Conservation (phyloP, 2,113 vertebrate species). For the Ursus arctos region DNA sequence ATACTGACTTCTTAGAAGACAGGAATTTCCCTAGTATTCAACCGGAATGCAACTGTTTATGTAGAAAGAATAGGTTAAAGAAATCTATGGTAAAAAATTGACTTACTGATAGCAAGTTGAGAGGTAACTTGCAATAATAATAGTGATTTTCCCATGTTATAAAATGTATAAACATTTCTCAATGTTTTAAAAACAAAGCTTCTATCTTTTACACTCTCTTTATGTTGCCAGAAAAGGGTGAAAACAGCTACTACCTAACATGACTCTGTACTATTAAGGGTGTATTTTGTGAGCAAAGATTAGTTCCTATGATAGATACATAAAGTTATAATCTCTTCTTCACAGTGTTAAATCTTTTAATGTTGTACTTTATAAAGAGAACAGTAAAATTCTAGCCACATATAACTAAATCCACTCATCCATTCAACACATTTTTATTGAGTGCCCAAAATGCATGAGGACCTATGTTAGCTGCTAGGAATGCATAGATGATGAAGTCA, state of each 20-base stretch:
- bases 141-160: neutral
- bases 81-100: neutral
- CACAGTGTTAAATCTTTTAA: slow-evolving; percentile 36
- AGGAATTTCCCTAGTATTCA: neutral
- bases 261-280: neutral
- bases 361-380: neutral
- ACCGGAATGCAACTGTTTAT: neutral
- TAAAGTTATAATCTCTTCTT: neutral
- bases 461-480: neutral
- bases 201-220: neutral
- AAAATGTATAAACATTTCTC: neutral
- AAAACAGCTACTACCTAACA: neutral
- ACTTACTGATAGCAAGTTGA: neutral
- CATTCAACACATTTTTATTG: neutral
- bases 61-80: neutral
- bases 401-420: neutral
- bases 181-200: neutral
- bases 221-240: neutral
- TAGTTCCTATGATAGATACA: slow-evolving; percentile 30
- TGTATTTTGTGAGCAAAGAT: neutral
- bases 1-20: neutral
- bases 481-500: neutral
- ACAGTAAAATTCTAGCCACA: slow-evolving; percentile 53
- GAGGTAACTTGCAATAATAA: neutral
- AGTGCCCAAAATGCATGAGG: neutral